Evolutionary conservation across 2,797 vertebrate species (phyloP), one percentile per base, ranked within the genome.

Genomic region (Takifugu ocellatus): DNA sequence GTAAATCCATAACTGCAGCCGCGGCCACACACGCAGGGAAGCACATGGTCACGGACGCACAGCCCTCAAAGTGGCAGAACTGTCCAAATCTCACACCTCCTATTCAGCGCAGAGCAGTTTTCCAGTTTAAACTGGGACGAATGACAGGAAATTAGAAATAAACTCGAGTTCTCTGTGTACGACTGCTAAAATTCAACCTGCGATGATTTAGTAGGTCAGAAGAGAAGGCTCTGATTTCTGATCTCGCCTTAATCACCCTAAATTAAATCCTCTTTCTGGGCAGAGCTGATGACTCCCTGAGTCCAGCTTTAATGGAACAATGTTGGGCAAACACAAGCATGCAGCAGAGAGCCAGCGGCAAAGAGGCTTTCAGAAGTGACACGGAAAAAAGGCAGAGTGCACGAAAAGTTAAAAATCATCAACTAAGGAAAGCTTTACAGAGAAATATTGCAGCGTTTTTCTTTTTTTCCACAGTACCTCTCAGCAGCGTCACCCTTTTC

Each of bases 401-500:
- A n/a, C 29, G 21, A 51, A 45, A 49, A 61, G 59, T 63, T 42
- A 54, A 47, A 51, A 58, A 2, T 52, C 36, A 46, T 51, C 8
- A 14, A 52, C 31, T 3, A 31, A 33, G 52, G 10, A 54, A 55
- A 50, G 39, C 46, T 49, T 33, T 42, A 14, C 21, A 51, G 25
- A 49, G 55, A 59, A 70, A 77, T 81, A 49, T 7, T 70, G 70
- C 74, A 26, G 15, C 17, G 1, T 49, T 49, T 24, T 14, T 49
- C 1, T 14, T 25, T 49, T 76, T 84, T 90, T 90, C 36, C 36
- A 39, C 36, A 12, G 36, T 39, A 89, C 87, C 87, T 88, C 70
- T 78, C 61, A 75, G 84, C 82, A 79, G 81, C 84, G 70, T 73
- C 82, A 74, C 83, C 83, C 66, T 63, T 73, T 68, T 63, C 73